phyloP scores from a whole-genome alignment of 2,797 vertebrate species.

The Pipistrellus pipistrellus region DNA sequence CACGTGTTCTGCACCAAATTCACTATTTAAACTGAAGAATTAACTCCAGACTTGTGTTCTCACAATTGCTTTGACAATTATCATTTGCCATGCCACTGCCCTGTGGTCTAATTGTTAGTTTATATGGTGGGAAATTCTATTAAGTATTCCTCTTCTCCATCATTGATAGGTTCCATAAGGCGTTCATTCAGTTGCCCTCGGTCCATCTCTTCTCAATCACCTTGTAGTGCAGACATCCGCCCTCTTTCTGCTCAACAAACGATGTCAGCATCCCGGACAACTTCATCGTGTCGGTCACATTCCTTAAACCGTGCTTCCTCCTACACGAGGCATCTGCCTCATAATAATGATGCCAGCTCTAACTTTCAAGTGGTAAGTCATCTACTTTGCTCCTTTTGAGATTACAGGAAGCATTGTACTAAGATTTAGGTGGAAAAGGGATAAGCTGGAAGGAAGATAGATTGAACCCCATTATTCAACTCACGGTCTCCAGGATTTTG shows the following conservation, averaged over 20 bases:
- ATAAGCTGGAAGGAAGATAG: not conserved
- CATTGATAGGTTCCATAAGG: conserved; percentile 91
- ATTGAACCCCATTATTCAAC: not conserved
- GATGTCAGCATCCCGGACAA: conserved; percentile 86
- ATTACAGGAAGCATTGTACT: not conserved
- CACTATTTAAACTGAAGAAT: conserved; percentile 4
- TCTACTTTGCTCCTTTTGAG: not conserved
- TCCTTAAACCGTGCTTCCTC: conserved; percentile 95
- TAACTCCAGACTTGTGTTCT: not conserved
- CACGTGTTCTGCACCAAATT: not conserved
- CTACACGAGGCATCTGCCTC: conserved; percentile 89
- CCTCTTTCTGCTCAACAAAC: conserved; percentile 88
- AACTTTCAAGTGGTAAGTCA: conserved; percentile 93
- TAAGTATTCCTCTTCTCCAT: conserved; percentile 82
- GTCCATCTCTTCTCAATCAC: conserved; percentile 94
- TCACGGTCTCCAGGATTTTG: not conserved
- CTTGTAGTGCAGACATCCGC: conserved; percentile 90
- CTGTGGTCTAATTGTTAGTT: conserved; percentile 67
- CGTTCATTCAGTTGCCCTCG: conserved; percentile 98
- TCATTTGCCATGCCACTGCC: not conserved
- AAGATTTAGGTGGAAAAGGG: not conserved
- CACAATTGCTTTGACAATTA: conserved; percentile 36
- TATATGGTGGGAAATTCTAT: conserved; percentile 89
- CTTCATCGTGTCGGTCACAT: conserved; percentile 93
- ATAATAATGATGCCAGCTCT: conserved; percentile 90